These are phyloP conservation scores for Apogon talboti DNA, from an alignment of 2,797 vertebrate species.

Conservation along the genomic window DNA sequence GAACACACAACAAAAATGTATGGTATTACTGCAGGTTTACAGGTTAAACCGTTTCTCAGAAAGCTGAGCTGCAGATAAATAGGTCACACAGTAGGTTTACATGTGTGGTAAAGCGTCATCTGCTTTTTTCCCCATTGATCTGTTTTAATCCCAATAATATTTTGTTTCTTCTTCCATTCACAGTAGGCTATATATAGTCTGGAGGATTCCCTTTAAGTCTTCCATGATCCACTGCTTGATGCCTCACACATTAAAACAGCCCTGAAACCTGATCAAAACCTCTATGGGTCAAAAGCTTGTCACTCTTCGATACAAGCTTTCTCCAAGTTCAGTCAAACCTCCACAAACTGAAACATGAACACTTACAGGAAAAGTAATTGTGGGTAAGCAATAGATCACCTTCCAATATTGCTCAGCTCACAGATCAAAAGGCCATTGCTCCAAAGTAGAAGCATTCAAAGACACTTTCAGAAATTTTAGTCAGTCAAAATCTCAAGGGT, in stretches of 20 bases:
- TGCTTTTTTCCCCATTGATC: conserved; percentile 59
- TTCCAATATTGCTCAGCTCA: conserved; percentile 26
- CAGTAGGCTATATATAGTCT: conserved; percentile 65
- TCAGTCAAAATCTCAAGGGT: conserved; percentile 13
- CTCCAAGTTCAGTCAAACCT: conserved; percentile 25
- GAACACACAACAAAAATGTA: no score
- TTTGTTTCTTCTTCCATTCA: conserved; percentile 63
- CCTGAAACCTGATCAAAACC: conserved; percentile 40
- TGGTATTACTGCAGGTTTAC: background rate
- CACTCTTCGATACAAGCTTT: conserved; percentile 15
- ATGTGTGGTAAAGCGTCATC: conserved; percentile 57
- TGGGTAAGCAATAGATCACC: conserved; percentile 18
- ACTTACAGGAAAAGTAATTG: conserved; percentile 22
- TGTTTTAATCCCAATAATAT: conserved; percentile 57
- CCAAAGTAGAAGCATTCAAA: conserved; percentile 31
- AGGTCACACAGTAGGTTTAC: conserved; percentile 50
- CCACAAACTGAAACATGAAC: conserved; percentile 29
- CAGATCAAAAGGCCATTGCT: conserved; percentile 24
- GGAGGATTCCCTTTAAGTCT: conserved; percentile 64
- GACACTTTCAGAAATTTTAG: conserved; percentile 14
- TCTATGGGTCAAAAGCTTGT: conserved; percentile 36
- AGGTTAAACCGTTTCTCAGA: conserved; percentile 44
- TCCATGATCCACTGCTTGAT: conserved; percentile 46
- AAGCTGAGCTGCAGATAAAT: conserved; percentile 49
- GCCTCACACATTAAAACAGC: conserved; percentile 33